phyloP scores from a whole-genome alignment of 2,797 vertebrate genomes.

The Platyrinchus mystaceus region DNA sequence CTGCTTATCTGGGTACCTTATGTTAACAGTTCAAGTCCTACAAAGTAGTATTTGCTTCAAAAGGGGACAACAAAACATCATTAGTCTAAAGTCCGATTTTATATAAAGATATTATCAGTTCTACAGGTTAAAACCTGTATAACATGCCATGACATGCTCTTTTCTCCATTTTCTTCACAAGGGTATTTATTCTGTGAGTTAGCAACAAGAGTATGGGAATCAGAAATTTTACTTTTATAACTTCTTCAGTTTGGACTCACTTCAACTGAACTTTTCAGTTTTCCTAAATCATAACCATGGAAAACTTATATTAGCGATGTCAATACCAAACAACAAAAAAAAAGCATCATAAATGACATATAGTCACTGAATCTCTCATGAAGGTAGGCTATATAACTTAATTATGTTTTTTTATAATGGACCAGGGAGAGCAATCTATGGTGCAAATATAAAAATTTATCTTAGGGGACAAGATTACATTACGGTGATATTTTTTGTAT shows the following conservation, averaged over 20 bases:
- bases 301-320: neutral
- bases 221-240: neutral
- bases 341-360: neutral
- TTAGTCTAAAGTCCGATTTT: neutral
- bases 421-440: neutral
- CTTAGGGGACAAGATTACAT: neutral
- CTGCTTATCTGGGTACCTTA: neutral
- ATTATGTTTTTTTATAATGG: neutral
- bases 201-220: neutral
- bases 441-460: neutral
- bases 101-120: neutral
- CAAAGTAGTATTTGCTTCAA: neutral
- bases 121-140: neutral
- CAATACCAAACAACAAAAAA: neutral
- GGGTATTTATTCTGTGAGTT: neutral
- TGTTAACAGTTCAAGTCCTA: neutral
- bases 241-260: rapidly evolving
- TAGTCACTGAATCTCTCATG: neutral
- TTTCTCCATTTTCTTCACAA: neutral
- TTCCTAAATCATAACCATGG: neutral
- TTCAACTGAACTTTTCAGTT: neutral
- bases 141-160: neutral
- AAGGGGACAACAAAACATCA: neutral
- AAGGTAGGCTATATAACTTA: neutral
- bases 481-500: neutral